Evolutionary conservation across 2,113 vertebrate species (phyloP).

Genomic region (Apus apus): DNA sequence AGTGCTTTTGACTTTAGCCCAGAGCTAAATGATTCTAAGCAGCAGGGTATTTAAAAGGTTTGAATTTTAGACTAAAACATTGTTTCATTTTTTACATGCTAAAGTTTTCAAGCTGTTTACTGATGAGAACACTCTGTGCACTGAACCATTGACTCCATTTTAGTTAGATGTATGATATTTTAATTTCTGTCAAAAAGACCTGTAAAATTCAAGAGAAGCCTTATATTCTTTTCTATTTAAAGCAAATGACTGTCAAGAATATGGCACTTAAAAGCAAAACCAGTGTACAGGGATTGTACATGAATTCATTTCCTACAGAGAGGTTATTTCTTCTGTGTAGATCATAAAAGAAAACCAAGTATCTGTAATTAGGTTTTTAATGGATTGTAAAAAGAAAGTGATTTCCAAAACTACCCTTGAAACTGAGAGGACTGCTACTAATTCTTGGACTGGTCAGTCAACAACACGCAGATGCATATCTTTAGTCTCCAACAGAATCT

Average conservation of each 20-base stretch:
- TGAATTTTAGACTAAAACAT: constrained; percentile 68
- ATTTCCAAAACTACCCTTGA: constrained; percentile 12
- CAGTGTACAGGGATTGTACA: constrained; percentile 22
- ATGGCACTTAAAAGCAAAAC: constrained; percentile 46
- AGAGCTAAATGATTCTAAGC: constrained; percentile 46
- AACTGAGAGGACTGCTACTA: neutral
- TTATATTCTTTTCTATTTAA: constrained; percentile 49
- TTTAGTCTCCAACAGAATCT: neutral
- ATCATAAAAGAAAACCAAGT: neutral
- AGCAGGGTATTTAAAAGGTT: constrained; percentile 54
- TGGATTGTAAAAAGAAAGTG: constrained; percentile 30
- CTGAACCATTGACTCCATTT: constrained; percentile 66
- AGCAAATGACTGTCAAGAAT: constrained; percentile 43
- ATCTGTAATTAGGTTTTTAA: constrained; percentile 40
- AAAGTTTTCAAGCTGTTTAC: constrained; percentile 67
- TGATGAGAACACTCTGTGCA: constrained; percentile 55
- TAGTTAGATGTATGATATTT: constrained; percentile 50
- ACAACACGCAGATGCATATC: neutral
- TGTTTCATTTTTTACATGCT: constrained; percentile 67
- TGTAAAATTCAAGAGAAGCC: constrained; percentile 36
- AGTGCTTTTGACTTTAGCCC: neutral
- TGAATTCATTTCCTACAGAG: constrained; percentile 21
- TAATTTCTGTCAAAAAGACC: constrained; percentile 47
- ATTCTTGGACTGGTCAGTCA: neutral
- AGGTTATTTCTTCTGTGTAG: constrained; percentile 20